Percentiles rank a stretch among this genome's conserved stretches.
Evolutionary conservation across 2,888 invertebrate species (phyloP).

Genomic region (Eucera pruinosa): DNA sequence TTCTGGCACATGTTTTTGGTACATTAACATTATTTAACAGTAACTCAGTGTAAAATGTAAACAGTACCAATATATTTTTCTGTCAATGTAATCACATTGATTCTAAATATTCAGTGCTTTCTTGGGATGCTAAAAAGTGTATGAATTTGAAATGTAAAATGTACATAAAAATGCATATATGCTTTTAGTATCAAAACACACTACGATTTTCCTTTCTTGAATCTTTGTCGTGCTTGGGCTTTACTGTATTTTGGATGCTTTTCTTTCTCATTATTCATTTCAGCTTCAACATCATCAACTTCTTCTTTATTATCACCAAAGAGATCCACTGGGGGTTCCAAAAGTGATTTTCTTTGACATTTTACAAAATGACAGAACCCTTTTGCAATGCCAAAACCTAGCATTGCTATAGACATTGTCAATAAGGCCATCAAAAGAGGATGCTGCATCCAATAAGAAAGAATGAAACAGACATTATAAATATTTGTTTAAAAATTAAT

Average conservation of each 20-base stretch:
- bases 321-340: slow-evolving; percentile 86
- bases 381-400: slow-evolving; percentile 89
- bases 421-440: slow-evolving; percentile 90
- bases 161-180: slow-evolving; percentile 24
- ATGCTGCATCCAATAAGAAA: slow-evolving; percentile 85
- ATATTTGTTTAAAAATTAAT: background rate
- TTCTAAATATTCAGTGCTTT: slow-evolving; percentile 24
- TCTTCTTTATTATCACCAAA: slow-evolving; percentile 79
- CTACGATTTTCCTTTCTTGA: slow-evolving; percentile 90
- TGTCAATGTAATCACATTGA: slow-evolving; percentile 30
- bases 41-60: slow-evolving; percentile 49
- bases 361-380: slow-evolving; percentile 86
- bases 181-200: slow-evolving; percentile 39
- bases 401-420: slow-evolving; percentile 88
- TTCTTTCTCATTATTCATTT: slow-evolving; percentile 76
- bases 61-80: slow-evolving; percentile 24
- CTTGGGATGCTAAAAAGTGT: slow-evolving; percentile 37
- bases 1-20: slow-evolving; percentile 24
- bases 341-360: slow-evolving; percentile 85
- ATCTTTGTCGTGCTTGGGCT: slow-evolving; percentile 91
- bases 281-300: slow-evolving; percentile 64
- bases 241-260: slow-evolving; percentile 87
- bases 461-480: slow-evolving; percentile 30
- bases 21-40: slow-evolving; percentile 37
- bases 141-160: slow-evolving; percentile 33